Evolutionary conservation across 2,888 invertebrate species (phyloP).

Genomic region (Germaria angustata): DNA sequence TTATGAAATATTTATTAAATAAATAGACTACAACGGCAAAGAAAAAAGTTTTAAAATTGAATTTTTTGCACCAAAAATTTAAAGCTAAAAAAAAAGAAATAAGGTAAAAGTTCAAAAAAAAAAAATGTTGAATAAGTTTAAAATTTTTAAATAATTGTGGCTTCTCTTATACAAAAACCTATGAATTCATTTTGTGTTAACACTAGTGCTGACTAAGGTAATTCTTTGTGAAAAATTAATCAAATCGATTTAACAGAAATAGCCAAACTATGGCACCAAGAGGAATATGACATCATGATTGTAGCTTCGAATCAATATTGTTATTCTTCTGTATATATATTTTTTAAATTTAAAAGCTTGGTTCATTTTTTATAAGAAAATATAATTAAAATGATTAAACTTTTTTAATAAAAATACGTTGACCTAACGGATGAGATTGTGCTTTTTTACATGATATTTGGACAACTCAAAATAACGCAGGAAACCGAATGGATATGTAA

Average conservation of each 20-base stretch:
- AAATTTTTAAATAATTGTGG: neutral
- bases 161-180: neutral
- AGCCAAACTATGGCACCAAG: too few relatives aligned
- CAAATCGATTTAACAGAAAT: neutral
- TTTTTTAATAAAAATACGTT: too few relatives aligned
- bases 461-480: too few relatives aligned
- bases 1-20: constrained; percentile 11
- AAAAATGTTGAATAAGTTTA: neutral
- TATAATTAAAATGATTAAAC: too few relatives aligned
- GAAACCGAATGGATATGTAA: too few relatives aligned
- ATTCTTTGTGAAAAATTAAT: neutral
- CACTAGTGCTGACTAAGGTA: constrained; percentile 4
- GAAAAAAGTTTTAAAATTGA: neutral
- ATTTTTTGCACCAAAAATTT: neutral
- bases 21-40: neutral
- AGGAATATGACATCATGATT: too few relatives aligned
- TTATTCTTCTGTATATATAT: too few relatives aligned
- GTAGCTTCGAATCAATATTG: too few relatives aligned
- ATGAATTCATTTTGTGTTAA: neutral
- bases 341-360: too few relatives aligned
- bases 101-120: neutral
- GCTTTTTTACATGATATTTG: too few relatives aligned
- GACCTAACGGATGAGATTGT: too few relatives aligned
- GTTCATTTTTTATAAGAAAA: too few relatives aligned
- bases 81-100: neutral